Evolutionary conservation across 1,140 invertebrate species (phyloP), one percentile per base, ranked within the genome.

Genomic region (Drosophila bifasciata): DNA sequence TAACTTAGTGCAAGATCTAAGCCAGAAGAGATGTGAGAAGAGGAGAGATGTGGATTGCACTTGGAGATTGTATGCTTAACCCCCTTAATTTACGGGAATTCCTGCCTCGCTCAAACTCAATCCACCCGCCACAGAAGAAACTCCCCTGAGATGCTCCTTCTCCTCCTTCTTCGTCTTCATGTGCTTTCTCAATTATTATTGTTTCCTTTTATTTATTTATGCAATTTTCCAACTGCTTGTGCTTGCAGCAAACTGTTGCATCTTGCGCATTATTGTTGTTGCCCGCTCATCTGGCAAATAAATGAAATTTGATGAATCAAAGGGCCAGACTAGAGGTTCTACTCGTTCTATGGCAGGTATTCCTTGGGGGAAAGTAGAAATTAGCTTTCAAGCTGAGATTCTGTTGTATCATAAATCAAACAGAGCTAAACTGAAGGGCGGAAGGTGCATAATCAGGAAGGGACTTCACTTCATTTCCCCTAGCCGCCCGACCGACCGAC

Each of bases 231-330:
- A 51, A 57, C 28, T 48, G 70, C 23, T 19, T 70, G 53, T 25
- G 3, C 39, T 36, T 13, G 15, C 43, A 28, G 23, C 46, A 48
- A 74, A 46, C 70, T 74, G 70, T 74, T 73, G 70, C 70, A 53
- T 70, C 32, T 21, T 9, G 28, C 11, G 21, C 55, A 62, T 63
- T 73, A 39, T 73, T 40, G 58, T 73, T 40, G 58, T 32, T 50
- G 50, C 23, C 36, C 51, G 21, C 46, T 73, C 70, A 73, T 64
- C 70, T 74, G 70, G 52, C 69, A 74, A 73, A 64, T 74, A 64
- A 74, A 74, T 64, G 51, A 59, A 74, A 74, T 74, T 73, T 73
- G 32, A 73, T 40, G 40, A 50, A 74, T 36, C 46, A 73, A 55
- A 41, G 46, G 16, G 23, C n/a, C 51, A 39, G 51, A 36, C n/a